Percentiles rank a stretch among this genome's conserved stretches.
Conservation (phyloP, 2,888 invertebrate genomes). For the Agriotes lineatus region DNA sequence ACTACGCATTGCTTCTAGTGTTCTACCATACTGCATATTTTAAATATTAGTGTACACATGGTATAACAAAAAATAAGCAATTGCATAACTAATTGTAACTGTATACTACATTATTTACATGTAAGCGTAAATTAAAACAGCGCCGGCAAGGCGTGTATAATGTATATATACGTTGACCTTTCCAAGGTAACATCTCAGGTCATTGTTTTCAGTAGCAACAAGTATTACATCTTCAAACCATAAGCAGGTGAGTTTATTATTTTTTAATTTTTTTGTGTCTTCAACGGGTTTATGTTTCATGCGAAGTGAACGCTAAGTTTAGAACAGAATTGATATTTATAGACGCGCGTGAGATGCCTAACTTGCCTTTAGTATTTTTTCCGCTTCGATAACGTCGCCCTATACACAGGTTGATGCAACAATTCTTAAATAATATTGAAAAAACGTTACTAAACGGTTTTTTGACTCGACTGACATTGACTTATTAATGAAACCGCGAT, state of each 20-base stretch:
- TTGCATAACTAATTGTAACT: constrained; percentile 6
- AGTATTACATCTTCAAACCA: constrained; percentile 18
- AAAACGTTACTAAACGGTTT: not conserved
- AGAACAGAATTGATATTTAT: constrained; percentile 10
- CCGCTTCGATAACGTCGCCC: too few species aligned
- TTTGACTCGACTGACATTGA: constrained; percentile 28
- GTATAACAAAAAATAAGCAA: not conserved
- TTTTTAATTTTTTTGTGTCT: not conserved
- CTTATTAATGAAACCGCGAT: constrained; percentile 24
- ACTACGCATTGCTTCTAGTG: too few species aligned
- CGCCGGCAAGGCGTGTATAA: not conserved
- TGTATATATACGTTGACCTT: constrained; percentile 29
- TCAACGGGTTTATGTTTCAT: constrained; percentile 1
- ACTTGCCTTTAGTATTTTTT: too few species aligned
- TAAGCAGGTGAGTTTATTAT: not conserved
- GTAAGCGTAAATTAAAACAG: constrained; percentile 11
- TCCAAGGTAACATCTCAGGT: constrained; percentile 35
- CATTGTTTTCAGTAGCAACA: constrained; percentile 24
- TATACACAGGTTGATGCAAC: too few species aligned
- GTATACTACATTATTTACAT: constrained; percentile 7
- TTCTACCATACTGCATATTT: too few species aligned
- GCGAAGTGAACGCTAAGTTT: constrained; percentile 8
- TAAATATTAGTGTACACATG: not conserved
- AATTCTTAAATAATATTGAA: not conserved
- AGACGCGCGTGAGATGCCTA: not conserved